Conservation (phyloP, 2,797 vertebrate genomes). For the Oryzias dopingdopingensis region DNA sequence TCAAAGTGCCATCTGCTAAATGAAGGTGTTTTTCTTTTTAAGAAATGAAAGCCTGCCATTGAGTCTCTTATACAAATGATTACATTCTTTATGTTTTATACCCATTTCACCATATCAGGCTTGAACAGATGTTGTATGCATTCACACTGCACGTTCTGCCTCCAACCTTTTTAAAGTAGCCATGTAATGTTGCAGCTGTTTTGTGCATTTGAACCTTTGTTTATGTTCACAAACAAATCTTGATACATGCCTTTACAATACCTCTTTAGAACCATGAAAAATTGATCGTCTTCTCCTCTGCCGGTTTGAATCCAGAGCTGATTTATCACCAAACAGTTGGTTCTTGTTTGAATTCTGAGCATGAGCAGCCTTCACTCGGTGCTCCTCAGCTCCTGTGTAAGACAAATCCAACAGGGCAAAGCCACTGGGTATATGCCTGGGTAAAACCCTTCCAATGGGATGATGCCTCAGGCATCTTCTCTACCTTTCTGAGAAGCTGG, state of each 20-base stretch:
- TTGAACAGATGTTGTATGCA: too few species aligned
- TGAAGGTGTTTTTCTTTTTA: too few species aligned
- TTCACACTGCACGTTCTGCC: too few species aligned
- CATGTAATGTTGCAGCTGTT: too few species aligned
- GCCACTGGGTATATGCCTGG: constrained; percentile 31
- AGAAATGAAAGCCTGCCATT: too few species aligned
- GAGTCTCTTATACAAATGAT: too few species aligned
- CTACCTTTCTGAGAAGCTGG: constrained; percentile 39
- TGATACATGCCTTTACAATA: neutral
- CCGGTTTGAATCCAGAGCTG: neutral
- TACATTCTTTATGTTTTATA: too few species aligned
- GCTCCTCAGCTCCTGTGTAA: constrained; percentile 39
- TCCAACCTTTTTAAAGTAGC: too few species aligned
- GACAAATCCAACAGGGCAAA: constrained; percentile 38
- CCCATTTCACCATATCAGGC: too few species aligned
- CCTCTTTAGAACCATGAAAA: constrained; percentile 20
- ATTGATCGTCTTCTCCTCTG: neutral
- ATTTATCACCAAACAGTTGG: constrained; percentile 4
- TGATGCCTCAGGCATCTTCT: constrained; percentile 43
- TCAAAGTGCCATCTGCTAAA: too few species aligned
- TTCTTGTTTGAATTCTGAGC: constrained; percentile 9
- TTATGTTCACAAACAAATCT: too few species aligned
- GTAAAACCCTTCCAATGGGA: constrained; percentile 55
- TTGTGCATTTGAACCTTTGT: too few species aligned
- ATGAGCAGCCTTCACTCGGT: constrained; percentile 16